Evolutionary conservation across 2,888 invertebrate species (phyloP).

Genomic region (Xestobium rufovillosum): DNA sequence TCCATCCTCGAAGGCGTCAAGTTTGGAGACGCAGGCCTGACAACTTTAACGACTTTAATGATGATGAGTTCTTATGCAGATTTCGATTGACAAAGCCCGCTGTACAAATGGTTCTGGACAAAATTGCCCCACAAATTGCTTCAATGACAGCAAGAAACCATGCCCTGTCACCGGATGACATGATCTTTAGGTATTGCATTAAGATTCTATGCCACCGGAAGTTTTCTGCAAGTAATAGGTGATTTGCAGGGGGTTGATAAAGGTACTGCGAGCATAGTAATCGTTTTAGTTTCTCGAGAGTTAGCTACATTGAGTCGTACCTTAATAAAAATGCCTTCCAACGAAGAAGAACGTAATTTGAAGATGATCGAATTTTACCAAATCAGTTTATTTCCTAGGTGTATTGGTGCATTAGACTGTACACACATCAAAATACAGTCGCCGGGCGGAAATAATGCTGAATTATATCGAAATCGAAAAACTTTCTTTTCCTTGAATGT

Average conservation of each 20-base stretch:
- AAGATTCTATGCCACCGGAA: slow-evolving; percentile 12
- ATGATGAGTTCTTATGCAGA: slow-evolving; percentile 3
- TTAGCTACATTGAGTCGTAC: slow-evolving; percentile 7
- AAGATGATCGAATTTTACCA: slow-evolving; percentile 11
- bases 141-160: slow-evolving; percentile 4
- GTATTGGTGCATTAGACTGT: slow-evolving; percentile 27
- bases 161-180: too few species aligned
- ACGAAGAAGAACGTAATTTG: slow-evolving; percentile 7
- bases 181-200: slow-evolving; percentile 10
- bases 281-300: slow-evolving; percentile 9
- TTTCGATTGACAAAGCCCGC: neutral
- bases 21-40: neutral
- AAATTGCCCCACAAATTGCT: slow-evolving; percentile 7
- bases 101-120: neutral
- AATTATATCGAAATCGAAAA: slow-evolving; percentile 27
- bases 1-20: neutral
- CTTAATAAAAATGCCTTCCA: slow-evolving; percentile 11
- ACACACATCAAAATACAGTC: slow-evolving; percentile 30
- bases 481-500: slow-evolving; percentile 27
- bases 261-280: slow-evolving; percentile 9
- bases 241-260: slow-evolving; percentile 12
- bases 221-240: slow-evolving; percentile 11
- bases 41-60: neutral
- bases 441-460: slow-evolving; percentile 26
- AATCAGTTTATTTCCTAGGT: slow-evolving; percentile 21